Evolutionary conservation across 2,888 invertebrate species (phyloP).

Genomic region (Netelia fuscicornis): DNA sequence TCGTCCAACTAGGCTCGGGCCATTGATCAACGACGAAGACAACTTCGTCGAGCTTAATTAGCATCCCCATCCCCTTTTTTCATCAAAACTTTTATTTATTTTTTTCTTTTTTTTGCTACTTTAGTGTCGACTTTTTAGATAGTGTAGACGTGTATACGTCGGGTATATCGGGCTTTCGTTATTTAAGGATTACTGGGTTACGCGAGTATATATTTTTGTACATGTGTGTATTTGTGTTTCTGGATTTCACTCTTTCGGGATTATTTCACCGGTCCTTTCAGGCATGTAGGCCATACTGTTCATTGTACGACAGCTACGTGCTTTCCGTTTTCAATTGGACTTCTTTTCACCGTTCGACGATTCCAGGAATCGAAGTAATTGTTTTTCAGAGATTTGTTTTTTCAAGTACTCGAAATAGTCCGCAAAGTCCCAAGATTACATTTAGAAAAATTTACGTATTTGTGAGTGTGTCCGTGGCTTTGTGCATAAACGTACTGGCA

Average conservation of each 20-base stretch:
- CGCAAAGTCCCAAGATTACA: too few species aligned
- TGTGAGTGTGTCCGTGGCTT: too few species aligned
- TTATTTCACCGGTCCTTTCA: too few species aligned
- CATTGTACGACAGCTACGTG: too few species aligned
- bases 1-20: neutral
- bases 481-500: too few species aligned
- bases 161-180: neutral
- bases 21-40: constrained; percentile 54
- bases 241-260: too few species aligned
- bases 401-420: constrained; percentile 62
- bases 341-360: too few species aligned
- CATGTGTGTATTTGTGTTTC: too few species aligned
- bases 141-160: neutral
- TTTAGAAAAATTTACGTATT: too few species aligned
- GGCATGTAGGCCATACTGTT: too few species aligned
- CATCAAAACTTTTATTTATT: neutral
- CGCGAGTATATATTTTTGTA: too few species aligned
- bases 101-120: constrained; percentile 15
- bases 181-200: neutral
- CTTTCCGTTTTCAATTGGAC: too few species aligned
- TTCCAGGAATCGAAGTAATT: neutral
- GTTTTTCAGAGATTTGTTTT: constrained; percentile 78
- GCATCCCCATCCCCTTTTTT: constrained; percentile 23
- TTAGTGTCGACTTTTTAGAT: neutral
- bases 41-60: constrained; percentile 55